Conservation (phyloP, 1,140 invertebrate species). For the Drosophila bipectinata region DNA sequence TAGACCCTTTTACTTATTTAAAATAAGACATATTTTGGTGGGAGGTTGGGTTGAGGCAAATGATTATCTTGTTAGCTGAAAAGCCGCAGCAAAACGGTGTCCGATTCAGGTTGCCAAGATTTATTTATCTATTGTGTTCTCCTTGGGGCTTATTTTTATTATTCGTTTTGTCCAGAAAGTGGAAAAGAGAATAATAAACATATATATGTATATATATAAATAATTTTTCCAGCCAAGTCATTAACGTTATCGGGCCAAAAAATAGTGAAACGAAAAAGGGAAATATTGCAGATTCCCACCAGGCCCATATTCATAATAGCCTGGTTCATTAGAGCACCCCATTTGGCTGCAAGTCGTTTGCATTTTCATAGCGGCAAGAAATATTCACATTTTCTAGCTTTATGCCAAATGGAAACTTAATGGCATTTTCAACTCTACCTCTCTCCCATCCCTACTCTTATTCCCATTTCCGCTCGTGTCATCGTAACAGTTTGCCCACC, state of each 20-base stretch:
- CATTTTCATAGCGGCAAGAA: constrained; percentile 3
- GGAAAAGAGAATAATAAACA: not conserved
- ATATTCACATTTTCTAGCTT: not conserved
- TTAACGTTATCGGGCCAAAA: constrained; percentile 56
- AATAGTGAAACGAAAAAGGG: not conserved
- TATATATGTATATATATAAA: not conserved
- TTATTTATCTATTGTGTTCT: constrained; percentile 42
- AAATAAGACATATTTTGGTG: constrained; percentile 19
- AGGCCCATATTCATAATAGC: constrained; percentile 23
- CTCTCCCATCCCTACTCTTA: not conserved
- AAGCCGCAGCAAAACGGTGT: constrained; percentile 32
- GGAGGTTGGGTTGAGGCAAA: constrained; percentile 22
- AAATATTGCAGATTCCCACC: constrained; percentile 11
- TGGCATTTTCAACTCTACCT: constrained; percentile 16
- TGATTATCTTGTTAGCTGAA: constrained; percentile 65
- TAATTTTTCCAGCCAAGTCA: constrained; percentile 40
- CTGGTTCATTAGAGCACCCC: constrained; percentile 54
- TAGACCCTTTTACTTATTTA: not conserved
- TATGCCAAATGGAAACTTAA: constrained; percentile 63
- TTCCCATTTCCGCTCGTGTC: not conserved
- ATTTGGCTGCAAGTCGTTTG: constrained; percentile 31
- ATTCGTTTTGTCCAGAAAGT: constrained; percentile 1
- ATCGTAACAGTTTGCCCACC: constrained; percentile 30
- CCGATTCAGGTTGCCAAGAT: constrained; percentile 52
- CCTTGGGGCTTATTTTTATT: not conserved